These are phyloP conservation scores for Chelonia mydas DNA, from an alignment of 2,797 vertebrate genomes.

Conservation along the genomic window DNA sequence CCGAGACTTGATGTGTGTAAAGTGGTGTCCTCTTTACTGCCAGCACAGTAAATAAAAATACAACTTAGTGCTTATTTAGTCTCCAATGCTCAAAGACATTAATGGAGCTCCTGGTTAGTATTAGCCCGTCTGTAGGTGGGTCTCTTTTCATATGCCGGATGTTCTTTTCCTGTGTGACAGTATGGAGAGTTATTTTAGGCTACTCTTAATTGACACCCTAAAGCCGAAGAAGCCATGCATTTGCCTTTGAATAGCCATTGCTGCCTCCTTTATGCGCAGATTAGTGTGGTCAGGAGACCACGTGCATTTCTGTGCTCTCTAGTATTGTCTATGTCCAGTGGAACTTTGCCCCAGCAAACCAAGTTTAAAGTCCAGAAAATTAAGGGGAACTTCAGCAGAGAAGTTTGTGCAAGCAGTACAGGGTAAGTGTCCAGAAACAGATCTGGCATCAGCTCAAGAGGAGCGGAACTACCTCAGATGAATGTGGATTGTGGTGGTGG, in stretches of 20 bases:
- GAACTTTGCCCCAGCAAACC: not conserved
- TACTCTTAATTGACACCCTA: not conserved
- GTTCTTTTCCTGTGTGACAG: not conserved
- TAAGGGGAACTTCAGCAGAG: not conserved
- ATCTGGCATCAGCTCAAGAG: not conserved
- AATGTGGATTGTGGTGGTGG: not conserved
- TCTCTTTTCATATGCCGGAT: fast-evolving
- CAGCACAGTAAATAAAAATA: fast-evolving
- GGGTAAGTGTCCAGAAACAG: not conserved
- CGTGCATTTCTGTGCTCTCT: not conserved
- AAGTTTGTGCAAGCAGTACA: not conserved
- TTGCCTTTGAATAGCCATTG: not conserved
- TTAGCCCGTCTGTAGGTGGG: not conserved
- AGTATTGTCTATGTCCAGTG: not conserved
- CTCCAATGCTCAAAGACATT: not conserved
- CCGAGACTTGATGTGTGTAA: not conserved
- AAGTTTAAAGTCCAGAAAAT: not conserved
- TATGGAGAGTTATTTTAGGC: not conserved
- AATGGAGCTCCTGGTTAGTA: not conserved
- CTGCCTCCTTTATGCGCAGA: not conserved
- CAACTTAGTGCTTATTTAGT: not conserved
- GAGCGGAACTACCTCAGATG: not conserved
- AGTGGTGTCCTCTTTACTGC: not conserved
- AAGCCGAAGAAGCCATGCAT: not conserved
- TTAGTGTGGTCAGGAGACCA: not conserved